Conservation (phyloP, 2,797 vertebrate species). For the Labeo calbasu region DNA sequence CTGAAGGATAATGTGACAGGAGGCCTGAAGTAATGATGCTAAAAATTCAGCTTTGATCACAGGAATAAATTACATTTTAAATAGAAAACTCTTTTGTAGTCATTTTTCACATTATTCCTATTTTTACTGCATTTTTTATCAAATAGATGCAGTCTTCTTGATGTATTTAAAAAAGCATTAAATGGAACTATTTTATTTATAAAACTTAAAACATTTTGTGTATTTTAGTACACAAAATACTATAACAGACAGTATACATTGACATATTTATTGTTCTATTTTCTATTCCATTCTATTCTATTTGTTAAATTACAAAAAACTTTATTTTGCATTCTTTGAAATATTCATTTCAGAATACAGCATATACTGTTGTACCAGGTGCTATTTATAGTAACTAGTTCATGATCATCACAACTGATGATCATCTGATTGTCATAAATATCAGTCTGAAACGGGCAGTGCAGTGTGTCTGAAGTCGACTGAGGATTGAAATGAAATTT, state of each 20-base stretch:
- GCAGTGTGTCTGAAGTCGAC: background rate
- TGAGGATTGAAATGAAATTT: conserved; percentile 27
- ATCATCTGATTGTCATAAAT: background rate
- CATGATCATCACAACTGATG: conserved; percentile 10
- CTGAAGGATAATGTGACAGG: background rate
- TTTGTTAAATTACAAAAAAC: background rate
- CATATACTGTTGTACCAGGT: background rate
- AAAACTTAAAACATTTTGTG: background rate
- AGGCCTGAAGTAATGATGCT: background rate
- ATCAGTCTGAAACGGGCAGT: background rate
- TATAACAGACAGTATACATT: background rate
- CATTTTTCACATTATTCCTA: background rate
- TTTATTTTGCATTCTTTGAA: background rate
- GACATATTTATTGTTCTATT: too few species aligned
- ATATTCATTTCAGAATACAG: background rate
- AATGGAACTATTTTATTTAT: too few species aligned
- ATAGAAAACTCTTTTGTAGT: background rate
- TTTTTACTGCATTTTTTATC: too few species aligned
- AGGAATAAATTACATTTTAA: background rate
- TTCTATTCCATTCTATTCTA: background rate
- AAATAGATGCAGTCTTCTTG: background rate
- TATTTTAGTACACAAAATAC: background rate
- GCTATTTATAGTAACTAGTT: background rate
- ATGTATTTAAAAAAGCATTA: background rate
- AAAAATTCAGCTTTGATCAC: background rate